Conservation (phyloP, 1,140 invertebrate genomes). For the Penaeus vannamei region DNA sequence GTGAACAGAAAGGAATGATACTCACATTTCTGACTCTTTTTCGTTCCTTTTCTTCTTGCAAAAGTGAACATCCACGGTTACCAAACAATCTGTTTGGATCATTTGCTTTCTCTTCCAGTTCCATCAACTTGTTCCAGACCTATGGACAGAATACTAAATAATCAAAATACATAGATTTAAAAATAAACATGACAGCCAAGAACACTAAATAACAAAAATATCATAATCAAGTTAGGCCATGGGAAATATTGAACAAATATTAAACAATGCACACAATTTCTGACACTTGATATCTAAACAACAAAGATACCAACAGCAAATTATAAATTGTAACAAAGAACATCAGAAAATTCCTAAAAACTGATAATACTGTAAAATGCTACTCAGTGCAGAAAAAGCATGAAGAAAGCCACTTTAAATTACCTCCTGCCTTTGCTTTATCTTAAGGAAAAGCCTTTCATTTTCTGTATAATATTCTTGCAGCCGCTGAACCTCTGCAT, state of each 20-base stretch:
- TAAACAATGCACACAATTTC: no score
- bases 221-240: no score
- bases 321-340: no score
- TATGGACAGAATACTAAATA: conserved; percentile 63
- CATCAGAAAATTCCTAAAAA: no score
- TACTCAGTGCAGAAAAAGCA: no score
- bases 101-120: conserved; percentile 80
- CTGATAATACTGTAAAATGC: background rate
- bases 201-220: background rate
- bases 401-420: background rate
- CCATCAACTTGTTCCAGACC: conserved; percentile 79
- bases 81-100: conserved; percentile 83
- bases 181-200: background rate
- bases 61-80: conserved; percentile 85
- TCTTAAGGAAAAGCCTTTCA: conserved; percentile 74
- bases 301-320: no score
- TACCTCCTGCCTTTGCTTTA: conserved; percentile 46
- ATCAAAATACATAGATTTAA: background rate
- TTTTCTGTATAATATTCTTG: conserved; percentile 80
- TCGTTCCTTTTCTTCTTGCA: conserved; percentile 87
- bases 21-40: conserved; percentile 79
- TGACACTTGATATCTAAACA: no score
- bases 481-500: conserved; percentile 81
- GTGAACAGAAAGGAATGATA: background rate
- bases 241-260: no score